Percentiles rank a stretch among this genome's conserved stretches.
Evolutionary conservation across 2,113 vertebrate genomes (phyloP).

Genomic region (Barnardius zonarius): DNA sequence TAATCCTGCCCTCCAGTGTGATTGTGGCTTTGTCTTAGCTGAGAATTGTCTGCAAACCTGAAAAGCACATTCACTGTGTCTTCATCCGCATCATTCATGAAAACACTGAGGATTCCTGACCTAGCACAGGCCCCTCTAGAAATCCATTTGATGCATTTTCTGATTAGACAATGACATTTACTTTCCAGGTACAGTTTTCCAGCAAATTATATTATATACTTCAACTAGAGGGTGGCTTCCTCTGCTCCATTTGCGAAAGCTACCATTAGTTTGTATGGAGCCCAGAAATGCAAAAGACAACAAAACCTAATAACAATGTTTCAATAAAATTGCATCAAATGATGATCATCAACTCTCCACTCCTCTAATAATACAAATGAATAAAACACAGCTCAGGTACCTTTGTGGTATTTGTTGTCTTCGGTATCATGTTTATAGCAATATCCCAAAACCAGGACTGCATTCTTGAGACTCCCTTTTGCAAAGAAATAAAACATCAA

Average conservation of each 20-base stretch:
- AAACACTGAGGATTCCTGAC: not conserved
- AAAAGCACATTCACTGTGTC: not conserved
- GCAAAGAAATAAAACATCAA: constrained; percentile 54
- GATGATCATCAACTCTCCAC: not conserved
- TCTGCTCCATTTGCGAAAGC: not conserved
- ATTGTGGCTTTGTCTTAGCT: not conserved
- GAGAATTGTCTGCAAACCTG: not conserved
- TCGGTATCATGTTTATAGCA: constrained; percentile 58
- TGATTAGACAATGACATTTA: not conserved
- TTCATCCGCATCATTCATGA: not conserved
- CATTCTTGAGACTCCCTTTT: constrained; percentile 81
- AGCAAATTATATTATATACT: not conserved
- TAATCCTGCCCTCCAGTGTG: not conserved
- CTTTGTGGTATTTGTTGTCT: constrained; percentile 67
- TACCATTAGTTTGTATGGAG: not conserved
- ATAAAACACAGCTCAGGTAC: constrained; percentile 64
- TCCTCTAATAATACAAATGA: not conserved
- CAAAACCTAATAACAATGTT: not conserved
- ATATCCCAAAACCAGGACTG: constrained; percentile 86
- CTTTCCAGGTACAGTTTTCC: not conserved
- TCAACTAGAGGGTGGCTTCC: not conserved
- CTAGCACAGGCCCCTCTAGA: not conserved
- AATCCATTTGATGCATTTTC: not conserved
- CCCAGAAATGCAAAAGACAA: not conserved
- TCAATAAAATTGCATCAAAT: not conserved